Base-by-base conservation (phyloP, 2,797 vertebrate species). In the Valencia hispanica region DNA sequence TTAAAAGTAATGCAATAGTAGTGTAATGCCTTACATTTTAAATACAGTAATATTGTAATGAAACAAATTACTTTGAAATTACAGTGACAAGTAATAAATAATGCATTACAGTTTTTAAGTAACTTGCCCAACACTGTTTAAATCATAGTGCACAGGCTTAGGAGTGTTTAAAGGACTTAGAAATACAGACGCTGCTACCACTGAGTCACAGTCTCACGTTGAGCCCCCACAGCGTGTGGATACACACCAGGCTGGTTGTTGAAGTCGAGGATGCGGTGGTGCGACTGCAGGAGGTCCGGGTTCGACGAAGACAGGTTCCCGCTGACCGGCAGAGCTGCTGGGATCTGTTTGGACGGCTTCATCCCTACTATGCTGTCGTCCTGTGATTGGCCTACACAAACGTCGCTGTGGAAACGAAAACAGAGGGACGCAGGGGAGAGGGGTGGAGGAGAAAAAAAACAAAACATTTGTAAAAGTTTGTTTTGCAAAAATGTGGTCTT, bases 341-440 rank as follows among this genome's bases (percentile, higher is more conserved):
- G 97, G 90, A 99, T 97, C 90, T 99, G 97, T 88, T 99, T 99
- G 0, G 96, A 97, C 94, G 99, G 97, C 93, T 98, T 97, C 92
- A 99, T 94, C 4, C 98, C 98, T 55, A 99, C 97, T 50, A 99
- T 99, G 93, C 96, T 99, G 95, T 99, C 98, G 74, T 99, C 98
- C 87, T 99, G 98, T 82, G 98, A 99, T 87, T 99, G 98, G 75
- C 98, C 98, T 81, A 99, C 97, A 85, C 97, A 98, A 84, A 99
- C 97, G 45, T 99, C 98, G 83, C 98, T 96, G 93, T 86, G 86
- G 88, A 88, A 91, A 94, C 88, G 80, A 83, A 8, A 30, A 66
- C 66, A 77, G 65, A 14, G 50, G 18, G 36, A 25, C 8, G n/a
- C 20, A 51, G 25, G 36, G 15, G 65, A 0, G 61, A 59, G 68